phyloP scores from a whole-genome alignment of 1,140 invertebrate species.

The Atta colombica region DNA sequence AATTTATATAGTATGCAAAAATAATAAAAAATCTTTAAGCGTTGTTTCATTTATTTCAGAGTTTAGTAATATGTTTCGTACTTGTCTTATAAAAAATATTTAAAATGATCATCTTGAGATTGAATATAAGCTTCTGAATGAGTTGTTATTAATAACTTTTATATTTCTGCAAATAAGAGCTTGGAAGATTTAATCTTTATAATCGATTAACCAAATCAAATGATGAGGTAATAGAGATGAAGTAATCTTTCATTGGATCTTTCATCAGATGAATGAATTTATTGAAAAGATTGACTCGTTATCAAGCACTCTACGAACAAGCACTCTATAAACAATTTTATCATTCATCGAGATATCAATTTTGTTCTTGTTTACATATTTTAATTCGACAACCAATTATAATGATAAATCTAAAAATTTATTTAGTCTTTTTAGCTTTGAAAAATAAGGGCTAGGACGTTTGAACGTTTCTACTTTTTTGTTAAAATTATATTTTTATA shows the following conservation, averaged over 20 bases:
- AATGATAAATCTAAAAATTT: conserved; percentile 16
- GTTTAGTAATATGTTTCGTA: background rate
- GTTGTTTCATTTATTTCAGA: background rate
- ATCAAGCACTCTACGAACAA: background rate
- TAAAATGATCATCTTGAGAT: background rate
- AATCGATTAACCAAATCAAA: background rate
- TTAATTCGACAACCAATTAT: conserved; percentile 4
- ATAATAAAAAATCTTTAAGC: background rate
- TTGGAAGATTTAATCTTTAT: background rate
- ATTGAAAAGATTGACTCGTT: background rate
- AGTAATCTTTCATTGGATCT: background rate
- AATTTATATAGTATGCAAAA: background rate
- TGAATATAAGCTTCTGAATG: background rate
- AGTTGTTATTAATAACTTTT: background rate
- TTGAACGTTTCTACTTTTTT: conserved; percentile 16
- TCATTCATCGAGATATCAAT: conserved; percentile 26
- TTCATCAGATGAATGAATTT: background rate
- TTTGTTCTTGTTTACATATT: conserved; percentile 6
- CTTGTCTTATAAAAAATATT: background rate
- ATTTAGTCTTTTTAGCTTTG: background rate
- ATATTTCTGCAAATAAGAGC: background rate
- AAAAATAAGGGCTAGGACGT: conserved; percentile 9
- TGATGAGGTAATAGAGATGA: background rate
- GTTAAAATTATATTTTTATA: background rate
- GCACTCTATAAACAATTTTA: background rate